A percentile compares a stretch with the other conserved stretches of the same genome.
These are phyloP conservation scores for Carabus problematicus DNA, from an alignment of 2,888 invertebrate species.

Conservation along the genomic window DNA sequence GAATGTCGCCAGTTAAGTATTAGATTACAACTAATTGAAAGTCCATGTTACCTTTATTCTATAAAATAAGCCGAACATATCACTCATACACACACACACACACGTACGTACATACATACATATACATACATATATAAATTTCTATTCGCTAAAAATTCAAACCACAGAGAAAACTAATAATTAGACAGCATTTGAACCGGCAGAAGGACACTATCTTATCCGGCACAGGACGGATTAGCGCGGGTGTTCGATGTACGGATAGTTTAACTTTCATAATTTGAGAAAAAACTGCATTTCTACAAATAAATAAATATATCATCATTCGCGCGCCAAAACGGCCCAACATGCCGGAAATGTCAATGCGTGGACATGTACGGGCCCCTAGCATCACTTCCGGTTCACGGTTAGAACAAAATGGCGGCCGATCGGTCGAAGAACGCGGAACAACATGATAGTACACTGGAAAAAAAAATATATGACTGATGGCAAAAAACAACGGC, in stretches of 20 bases:
- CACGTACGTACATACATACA: background rate
- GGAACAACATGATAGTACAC: background rate
- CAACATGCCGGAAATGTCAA: constrained; percentile 9
- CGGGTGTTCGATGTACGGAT: no score
- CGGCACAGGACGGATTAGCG: no score
- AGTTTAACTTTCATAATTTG: no score
- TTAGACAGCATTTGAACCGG: no score
- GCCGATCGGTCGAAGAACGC: constrained; percentile 1
- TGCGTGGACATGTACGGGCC: constrained; percentile 21
- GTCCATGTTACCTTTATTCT: constrained; percentile 25
- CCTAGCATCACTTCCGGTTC: constrained; percentile 32
- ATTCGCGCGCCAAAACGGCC: constrained; percentile 18
- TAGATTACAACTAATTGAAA: constrained; percentile 30
- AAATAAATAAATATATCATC: no score
- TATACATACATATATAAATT: constrained; percentile 11
- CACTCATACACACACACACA: background rate
- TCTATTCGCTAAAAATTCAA: no score
- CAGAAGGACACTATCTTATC: no score
- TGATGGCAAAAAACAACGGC: no score
- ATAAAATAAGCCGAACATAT: constrained; percentile 1
- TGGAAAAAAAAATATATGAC: no score
- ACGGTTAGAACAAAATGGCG: constrained; percentile 33
- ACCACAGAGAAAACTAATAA: no score
- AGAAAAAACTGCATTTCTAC: no score
- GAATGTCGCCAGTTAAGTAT: constrained; percentile 10